Evolutionary conservation across 2,113 vertebrate genomes (phyloP).

Genomic region (Genyomyrus donnyi): DNA sequence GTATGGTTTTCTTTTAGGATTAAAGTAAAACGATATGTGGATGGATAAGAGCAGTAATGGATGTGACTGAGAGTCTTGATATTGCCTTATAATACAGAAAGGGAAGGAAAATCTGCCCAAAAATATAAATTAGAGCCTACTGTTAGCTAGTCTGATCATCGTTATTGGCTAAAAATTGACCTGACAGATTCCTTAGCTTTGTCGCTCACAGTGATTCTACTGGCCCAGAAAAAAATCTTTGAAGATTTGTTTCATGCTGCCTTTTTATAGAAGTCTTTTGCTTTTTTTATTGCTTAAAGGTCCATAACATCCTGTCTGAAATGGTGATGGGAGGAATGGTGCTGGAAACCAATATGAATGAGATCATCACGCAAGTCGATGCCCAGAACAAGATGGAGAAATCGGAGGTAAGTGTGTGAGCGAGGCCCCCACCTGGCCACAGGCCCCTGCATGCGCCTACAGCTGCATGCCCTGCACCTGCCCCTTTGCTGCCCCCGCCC

Average conservation of each 20-base stretch:
- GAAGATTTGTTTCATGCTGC: neutral
- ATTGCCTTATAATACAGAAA: neutral
- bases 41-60: neutral
- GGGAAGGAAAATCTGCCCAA: neutral
- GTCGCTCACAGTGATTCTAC: neutral
- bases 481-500: neutral
- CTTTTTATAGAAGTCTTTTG: neutral
- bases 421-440: constrained; percentile 9
- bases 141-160: neutral
- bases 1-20: neutral
- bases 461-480: constrained; percentile 23
- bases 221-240: neutral
- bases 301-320: constrained; percentile 97
- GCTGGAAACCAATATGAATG: constrained; percentile 98
- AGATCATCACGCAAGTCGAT: constrained; percentile 96
- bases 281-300: constrained; percentile 53
- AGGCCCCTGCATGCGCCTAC: constrained; percentile 45
- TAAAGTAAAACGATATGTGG: neutral
- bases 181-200: neutral
- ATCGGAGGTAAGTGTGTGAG: constrained; percentile 82
- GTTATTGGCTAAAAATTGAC: neutral
- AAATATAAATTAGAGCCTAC: neutral
- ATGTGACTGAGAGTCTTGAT: neutral
- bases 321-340: constrained; percentile 99
- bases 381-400: constrained; percentile 98